Evolutionary conservation across 2,113 vertebrate genomes (phyloP).

Genomic region (Alethe diademata): DNA sequence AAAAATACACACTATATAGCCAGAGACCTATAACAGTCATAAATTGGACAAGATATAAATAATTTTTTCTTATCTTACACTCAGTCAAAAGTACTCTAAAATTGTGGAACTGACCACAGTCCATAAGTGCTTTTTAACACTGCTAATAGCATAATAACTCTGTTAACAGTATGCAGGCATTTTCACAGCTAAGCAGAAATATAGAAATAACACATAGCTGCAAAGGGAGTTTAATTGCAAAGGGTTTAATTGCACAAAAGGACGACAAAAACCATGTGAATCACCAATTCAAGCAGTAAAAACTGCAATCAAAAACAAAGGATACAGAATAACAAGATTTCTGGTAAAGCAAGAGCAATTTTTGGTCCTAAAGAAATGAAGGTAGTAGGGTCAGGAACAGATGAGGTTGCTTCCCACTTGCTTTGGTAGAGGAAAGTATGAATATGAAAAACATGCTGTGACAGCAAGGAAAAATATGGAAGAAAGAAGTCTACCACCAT

Average conservation of each 20-base stretch:
- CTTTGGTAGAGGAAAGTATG: neutral
- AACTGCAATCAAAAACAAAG: neutral
- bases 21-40: neutral
- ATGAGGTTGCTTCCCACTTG: neutral
- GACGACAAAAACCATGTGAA: neutral
- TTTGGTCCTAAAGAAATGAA: neutral
- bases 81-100: neutral
- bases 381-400: neutral
- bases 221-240: neutral
- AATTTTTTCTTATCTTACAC: neutral
- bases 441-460: neutral
- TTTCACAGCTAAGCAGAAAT: neutral
- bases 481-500: rapidly evolving
- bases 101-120: neutral
- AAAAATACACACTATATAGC: neutral
- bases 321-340: neutral
- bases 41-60: neutral
- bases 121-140: neutral
- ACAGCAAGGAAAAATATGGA: neutral
- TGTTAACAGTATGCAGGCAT: neutral
- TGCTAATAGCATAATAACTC: neutral
- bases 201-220: neutral
- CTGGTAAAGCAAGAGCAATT: neutral
- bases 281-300: neutral
- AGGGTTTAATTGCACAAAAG: neutral